phyloP scores from a whole-genome alignment of 1,140 invertebrate species.

The Bombus balteatus region DNA sequence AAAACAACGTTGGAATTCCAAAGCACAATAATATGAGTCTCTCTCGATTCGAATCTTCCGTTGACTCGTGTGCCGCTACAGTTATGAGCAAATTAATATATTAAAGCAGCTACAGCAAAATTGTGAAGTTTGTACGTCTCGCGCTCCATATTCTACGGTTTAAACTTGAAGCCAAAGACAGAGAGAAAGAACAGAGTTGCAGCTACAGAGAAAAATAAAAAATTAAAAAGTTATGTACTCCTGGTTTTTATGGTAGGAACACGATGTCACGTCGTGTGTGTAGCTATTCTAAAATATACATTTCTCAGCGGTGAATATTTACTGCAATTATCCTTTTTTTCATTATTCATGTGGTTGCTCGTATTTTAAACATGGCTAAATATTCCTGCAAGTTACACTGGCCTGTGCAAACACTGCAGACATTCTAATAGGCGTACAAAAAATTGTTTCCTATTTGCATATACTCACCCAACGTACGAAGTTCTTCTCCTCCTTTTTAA shows the following conservation, averaged over 20 bases:
- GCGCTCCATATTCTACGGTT: no score
- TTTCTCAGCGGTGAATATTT: not conserved
- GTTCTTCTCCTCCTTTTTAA: not conserved
- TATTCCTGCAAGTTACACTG: not conserved
- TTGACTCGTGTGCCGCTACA: no score
- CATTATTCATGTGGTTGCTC: not conserved
- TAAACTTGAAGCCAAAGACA: no score
- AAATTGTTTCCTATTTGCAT: conserved; percentile 1
- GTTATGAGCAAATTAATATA: no score
- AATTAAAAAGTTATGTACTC: not conserved
- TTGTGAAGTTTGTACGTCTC: no score
- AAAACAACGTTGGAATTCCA: no score
- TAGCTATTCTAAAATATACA: not conserved
- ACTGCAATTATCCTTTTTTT: not conserved
- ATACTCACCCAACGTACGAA: not conserved
- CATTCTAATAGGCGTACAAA: not conserved
- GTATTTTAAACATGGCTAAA: not conserved
- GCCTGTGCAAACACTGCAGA: not conserved
- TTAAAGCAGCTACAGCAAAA: no score
- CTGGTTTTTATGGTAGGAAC: not conserved
- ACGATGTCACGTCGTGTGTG: not conserved
- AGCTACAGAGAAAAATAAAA: no score
- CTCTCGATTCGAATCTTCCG: no score
- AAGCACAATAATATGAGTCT: no score
- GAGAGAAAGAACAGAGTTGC: no score